Conservation (phyloP, 1,140 invertebrate genomes). For the Bathynomus jamesi region DNA sequence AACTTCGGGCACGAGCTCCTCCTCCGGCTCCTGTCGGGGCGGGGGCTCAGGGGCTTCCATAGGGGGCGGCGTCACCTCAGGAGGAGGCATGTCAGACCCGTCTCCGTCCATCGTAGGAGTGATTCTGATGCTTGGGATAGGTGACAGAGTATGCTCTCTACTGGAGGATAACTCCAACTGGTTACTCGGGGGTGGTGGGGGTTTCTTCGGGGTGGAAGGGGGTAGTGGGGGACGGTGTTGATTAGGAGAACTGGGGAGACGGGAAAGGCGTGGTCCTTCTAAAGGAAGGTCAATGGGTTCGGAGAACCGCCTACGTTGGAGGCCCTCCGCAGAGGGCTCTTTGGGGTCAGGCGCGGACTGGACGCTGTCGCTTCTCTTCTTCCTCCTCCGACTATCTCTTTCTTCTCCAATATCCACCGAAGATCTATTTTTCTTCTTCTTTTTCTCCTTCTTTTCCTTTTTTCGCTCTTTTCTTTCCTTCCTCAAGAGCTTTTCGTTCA, state of each 20-base stretch:
- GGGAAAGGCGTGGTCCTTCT: background rate
- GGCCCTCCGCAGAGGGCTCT: background rate
- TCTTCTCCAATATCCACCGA: conserved; percentile 6
- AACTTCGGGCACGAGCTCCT: conserved; percentile 56
- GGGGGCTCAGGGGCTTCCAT: background rate
- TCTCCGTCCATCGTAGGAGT: conserved; percentile 5
- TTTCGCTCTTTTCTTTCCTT: conserved; percentile 64
- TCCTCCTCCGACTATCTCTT: conserved; percentile 13
- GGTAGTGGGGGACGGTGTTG: background rate
- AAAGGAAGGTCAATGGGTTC: conserved; percentile 10
- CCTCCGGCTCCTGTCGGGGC: conserved; percentile 44
- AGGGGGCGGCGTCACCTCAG: conserved; percentile 14
- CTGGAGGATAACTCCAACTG: background rate
- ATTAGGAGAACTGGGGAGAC: background rate
- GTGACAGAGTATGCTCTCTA: background rate
- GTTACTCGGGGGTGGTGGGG: background rate
- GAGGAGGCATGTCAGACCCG: conserved; percentile 12
- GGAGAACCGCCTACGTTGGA: background rate
- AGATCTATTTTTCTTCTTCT: conserved; percentile 29
- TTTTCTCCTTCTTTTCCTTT: conserved; percentile 54
- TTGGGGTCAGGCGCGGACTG: background rate
- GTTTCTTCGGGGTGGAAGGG: background rate
- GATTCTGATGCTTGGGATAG: background rate
- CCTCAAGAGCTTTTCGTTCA: conserved; percentile 63
- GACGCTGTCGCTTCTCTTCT: conserved; percentile 3